These are phyloP conservation scores for Setophaga kirtlandii DNA, from an alignment of 2,113 vertebrate species.

Conservation along the genomic window DNA sequence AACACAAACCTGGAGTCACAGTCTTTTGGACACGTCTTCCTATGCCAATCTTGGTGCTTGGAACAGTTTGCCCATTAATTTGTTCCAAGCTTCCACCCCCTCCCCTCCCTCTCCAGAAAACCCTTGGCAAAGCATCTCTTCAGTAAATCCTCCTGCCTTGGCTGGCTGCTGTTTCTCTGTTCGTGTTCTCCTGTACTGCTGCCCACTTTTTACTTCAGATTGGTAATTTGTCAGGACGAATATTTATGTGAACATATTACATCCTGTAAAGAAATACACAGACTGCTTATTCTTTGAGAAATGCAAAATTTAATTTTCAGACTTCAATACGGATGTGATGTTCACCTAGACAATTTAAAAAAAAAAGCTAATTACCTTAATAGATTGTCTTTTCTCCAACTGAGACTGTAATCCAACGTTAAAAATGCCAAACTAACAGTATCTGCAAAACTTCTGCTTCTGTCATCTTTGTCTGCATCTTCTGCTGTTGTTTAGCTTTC, in stretches of 20 bases:
- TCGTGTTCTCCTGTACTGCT: not conserved
- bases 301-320: not conserved
- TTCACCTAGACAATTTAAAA: not conserved
- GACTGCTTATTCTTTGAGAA: not conserved
- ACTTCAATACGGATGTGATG: not conserved
- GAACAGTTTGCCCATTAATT: conserved; percentile 9
- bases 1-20: conserved; percentile 12
- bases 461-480: not conserved
- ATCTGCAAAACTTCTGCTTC: not conserved
- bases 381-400: not conserved
- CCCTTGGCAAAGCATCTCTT: conserved; percentile 11
- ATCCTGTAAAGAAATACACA: not conserved
- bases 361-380: not conserved
- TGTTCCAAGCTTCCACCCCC: conserved; percentile 5
- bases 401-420: not conserved
- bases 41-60: not conserved
- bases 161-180: not conserved
- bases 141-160: not conserved
- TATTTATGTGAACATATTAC: not conserved
- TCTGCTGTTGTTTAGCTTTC: not conserved
- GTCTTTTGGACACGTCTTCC: not conserved
- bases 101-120: not conserved
- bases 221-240: not conserved
- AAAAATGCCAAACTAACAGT: not conserved
- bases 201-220: not conserved